Conservation (phyloP, 2,888 invertebrate genomes). For the Tetheella fluctuosa region DNA sequence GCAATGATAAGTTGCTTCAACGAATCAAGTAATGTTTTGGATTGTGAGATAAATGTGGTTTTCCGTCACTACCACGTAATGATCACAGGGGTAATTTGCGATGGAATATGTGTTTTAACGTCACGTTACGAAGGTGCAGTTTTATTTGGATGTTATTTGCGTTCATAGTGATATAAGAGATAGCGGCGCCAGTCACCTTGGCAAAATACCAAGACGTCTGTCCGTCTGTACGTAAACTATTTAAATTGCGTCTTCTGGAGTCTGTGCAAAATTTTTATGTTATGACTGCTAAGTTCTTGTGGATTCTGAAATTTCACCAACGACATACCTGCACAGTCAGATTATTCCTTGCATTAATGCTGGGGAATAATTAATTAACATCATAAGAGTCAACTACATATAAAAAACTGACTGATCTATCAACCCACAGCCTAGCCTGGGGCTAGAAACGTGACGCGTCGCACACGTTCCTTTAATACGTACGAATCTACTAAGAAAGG, state of each 20-base stretch:
- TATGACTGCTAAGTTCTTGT: conserved; percentile 9
- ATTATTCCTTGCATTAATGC: no score
- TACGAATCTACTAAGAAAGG: no score
- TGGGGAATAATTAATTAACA: no score
- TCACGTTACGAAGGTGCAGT: conserved; percentile 20
- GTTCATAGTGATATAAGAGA: conserved; percentile 40
- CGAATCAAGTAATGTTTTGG: conserved; percentile 4
- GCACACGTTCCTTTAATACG: no score
- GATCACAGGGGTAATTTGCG: not conserved
- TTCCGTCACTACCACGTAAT: conserved; percentile 7
- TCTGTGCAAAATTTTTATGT: conserved; percentile 38
- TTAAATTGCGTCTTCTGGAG: conserved; percentile 51
- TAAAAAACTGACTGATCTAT: no score
- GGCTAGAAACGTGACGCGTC: no score
- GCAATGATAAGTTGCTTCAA: not conserved
- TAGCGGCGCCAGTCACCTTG: conserved; percentile 50
- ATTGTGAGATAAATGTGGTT: conserved; percentile 11
- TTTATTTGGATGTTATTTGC: conserved; percentile 25
- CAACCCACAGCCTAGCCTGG: no score
- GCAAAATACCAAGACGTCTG: conserved; percentile 57
- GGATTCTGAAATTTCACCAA: not conserved
- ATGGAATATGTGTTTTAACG: conserved; percentile 18
- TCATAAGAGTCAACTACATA: no score
- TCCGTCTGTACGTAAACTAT: conserved; percentile 42
- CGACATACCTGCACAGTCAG: not conserved